Evolutionary conservation across 2,797 vertebrate genomes (phyloP).

Genomic region (Girardinus metallicus): DNA sequence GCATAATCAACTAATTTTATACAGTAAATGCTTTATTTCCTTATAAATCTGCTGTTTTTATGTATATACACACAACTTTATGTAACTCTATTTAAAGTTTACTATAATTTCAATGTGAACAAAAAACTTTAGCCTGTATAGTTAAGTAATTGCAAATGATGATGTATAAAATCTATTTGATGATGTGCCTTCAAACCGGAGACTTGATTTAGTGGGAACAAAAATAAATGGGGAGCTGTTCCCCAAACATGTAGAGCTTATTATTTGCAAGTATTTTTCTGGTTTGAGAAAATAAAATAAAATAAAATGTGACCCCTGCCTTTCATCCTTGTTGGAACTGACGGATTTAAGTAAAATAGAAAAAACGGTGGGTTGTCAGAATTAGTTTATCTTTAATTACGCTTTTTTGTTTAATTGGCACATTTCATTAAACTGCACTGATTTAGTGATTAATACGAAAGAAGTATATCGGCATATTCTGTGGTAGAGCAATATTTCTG

Average conservation of each 20-base stretch:
- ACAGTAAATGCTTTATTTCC: slow-evolving; percentile 25
- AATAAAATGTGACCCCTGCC: neutral
- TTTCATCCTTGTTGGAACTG: neutral
- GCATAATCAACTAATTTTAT: slow-evolving; percentile 26
- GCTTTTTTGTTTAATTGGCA: neutral
- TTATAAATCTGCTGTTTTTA: slow-evolving; percentile 32
- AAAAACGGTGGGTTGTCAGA: neutral
- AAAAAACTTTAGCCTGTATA: slow-evolving; percentile 38
- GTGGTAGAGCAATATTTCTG: neutral
- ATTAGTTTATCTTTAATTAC: neutral
- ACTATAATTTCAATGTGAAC: slow-evolving; percentile 35
- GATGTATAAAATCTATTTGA: slow-evolving; percentile 34
- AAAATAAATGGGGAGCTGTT: slow-evolving; percentile 63
- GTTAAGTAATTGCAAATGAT: neutral
- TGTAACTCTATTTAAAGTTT: slow-evolving; percentile 63
- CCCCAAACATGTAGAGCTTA: slow-evolving; percentile 24
- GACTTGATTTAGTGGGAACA: slow-evolving; percentile 46
- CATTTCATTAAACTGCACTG: neutral
- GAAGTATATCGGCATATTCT: neutral
- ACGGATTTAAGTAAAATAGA: neutral
- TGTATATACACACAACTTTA: slow-evolving; percentile 28
- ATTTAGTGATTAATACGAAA: neutral
- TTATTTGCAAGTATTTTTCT: slow-evolving; percentile 9
- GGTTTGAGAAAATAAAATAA: neutral
- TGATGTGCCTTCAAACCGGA: slow-evolving; percentile 44